A percentile compares a stretch with the other conserved stretches of the same genome.
These are phyloP conservation scores for Cuniculus paca DNA, from an alignment of 2,797 vertebrate genomes.

Conservation along the genomic window DNA sequence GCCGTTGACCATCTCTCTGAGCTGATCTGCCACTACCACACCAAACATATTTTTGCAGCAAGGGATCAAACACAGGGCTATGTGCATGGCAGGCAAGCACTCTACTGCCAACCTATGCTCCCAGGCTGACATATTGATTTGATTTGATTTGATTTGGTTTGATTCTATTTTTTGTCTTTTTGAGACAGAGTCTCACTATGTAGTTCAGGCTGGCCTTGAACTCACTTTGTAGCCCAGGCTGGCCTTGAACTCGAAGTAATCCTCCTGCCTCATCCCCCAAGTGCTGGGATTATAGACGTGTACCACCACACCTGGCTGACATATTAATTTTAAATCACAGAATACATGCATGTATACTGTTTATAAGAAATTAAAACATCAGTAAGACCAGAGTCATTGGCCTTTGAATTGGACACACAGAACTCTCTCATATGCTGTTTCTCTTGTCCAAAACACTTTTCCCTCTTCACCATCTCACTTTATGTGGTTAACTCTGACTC, in stretches of 20 bases:
- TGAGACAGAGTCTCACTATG: background rate
- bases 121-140: background rate
- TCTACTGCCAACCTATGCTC: background rate
- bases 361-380: background rate
- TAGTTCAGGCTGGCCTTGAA: background rate
- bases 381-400: background rate
- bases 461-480: background rate
- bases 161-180: background rate
- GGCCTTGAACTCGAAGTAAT: background rate
- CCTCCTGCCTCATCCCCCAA: background rate
- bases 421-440: background rate
- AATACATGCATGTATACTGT: background rate
- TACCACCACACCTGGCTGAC: background rate
- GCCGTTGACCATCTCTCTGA: background rate
- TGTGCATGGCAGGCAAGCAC: background rate
- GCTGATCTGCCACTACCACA: background rate
- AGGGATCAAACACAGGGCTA: background rate
- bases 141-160: background rate
- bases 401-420: background rate
- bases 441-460: background rate
- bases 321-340: background rate
- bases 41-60: background rate
- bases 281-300: background rate
- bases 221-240: background rate
- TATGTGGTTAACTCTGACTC: background rate